Evolutionary conservation across 2,888 invertebrate genomes (phyloP), one percentile per base, ranked within the genome.

Genomic region (Taphrorychus bicolor): DNA sequence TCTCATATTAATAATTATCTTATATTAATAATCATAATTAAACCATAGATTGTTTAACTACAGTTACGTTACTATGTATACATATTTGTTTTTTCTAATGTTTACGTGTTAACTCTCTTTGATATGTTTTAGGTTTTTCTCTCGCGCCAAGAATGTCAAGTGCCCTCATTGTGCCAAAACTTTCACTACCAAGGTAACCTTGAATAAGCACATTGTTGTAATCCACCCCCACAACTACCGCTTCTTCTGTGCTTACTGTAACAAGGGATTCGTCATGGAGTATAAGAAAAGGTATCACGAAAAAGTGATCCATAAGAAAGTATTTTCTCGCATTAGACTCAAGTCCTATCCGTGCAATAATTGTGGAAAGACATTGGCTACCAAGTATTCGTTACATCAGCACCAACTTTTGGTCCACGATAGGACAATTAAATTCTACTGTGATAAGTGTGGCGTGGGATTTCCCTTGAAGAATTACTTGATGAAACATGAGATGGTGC

Each of bases 161-260:
- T 70, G 70, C 48, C 23, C 51, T 7, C 51, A 53, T 21, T 70
- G 70, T 51, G 65, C 52, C 40, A 61, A 59, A 5, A 24, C 49
- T 0, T 70, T 68, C 61, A 65, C 58, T 19, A 61, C 58, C 49
- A 67, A 61, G 32, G 57, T 65, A 0, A 53, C 58, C 48, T 40
- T 70, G 5, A 61, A 68, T 41, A 61, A 68, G 42, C 70, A 70
- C 23, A 52, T 59, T n/a, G 69, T 59, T n/a, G 40, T 65, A 5
- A 66, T 60, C 5, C 70, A 64, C 32, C 63, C 70, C 1, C 57
- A 67, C 32, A 60, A 69, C 24, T 85, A 82, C 66, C 82, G 84
- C n/a, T 79, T 79, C 59, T 82, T 83, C 17, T 85, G 85, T 62
- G 77, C 75, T 59, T 83, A 79, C 62, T 85, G 85, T 70, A 78